phyloP scores from a whole-genome alignment of 2,113 vertebrate species.

The Saguinus imperator region DNA sequence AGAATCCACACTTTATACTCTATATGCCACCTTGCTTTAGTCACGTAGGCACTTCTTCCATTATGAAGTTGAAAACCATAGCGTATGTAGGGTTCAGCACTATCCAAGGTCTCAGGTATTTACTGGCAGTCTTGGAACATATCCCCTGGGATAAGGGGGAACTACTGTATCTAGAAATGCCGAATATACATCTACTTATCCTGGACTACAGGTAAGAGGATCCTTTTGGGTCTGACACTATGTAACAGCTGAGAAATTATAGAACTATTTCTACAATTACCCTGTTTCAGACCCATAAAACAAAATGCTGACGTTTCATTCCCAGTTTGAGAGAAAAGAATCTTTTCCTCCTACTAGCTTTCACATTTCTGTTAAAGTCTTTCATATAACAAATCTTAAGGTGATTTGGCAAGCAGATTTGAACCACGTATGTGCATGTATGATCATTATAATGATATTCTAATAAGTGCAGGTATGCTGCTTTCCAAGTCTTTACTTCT shows the following conservation, averaged over 20 bases:
- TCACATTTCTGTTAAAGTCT: not conserved
- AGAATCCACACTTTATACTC: not conserved
- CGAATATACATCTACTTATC: not conserved
- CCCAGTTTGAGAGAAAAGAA: not conserved
- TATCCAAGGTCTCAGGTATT: not conserved
- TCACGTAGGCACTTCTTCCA: not conserved
- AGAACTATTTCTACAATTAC: not conserved
- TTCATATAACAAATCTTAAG: not conserved
- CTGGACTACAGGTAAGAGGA: not conserved
- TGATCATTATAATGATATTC: not conserved
- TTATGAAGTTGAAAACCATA: not conserved
- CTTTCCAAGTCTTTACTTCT: not conserved
- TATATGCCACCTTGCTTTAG: not conserved
- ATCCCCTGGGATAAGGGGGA: not conserved
- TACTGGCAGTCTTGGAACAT: not conserved
- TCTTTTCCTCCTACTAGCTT: not conserved
- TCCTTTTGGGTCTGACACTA: not conserved
- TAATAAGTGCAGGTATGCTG: not conserved
- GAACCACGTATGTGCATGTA: not conserved
- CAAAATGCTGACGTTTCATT: not conserved
- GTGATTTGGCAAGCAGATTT: not conserved
- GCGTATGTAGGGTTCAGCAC: not conserved
- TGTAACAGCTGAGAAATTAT: not conserved
- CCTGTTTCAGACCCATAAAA: not conserved
- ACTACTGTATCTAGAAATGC: not conserved